phyloP scores from a whole-genome alignment of 2,113 vertebrate species.

The Cottus gobio region DNA sequence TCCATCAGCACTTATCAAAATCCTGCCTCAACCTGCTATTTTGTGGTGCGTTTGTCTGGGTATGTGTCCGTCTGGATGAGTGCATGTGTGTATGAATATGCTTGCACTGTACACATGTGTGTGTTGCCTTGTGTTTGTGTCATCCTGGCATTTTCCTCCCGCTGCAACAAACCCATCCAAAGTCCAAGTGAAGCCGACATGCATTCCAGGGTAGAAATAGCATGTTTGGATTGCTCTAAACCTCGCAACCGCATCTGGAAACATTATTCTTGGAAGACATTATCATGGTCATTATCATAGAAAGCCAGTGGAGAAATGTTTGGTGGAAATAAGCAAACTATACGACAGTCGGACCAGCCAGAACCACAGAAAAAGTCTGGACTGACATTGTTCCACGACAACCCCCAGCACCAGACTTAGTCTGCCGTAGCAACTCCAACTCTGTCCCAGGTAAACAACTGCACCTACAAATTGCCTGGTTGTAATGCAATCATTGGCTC shows the following conservation, averaged over 20 bases:
- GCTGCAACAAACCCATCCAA: slow-evolving; percentile 55
- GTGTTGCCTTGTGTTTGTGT: slow-evolving; percentile 52
- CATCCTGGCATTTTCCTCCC: slow-evolving; percentile 59
- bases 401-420: slow-evolving; percentile 11
- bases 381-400: slow-evolving; percentile 41
- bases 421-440: background rate
- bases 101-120: slow-evolving; percentile 11
- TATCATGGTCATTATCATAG: slow-evolving; percentile 75
- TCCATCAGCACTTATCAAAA: slow-evolving; percentile 76
- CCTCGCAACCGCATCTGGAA: slow-evolving; percentile 80
- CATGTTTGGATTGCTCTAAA: slow-evolving; percentile 71
- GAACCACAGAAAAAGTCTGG: slow-evolving; percentile 60
- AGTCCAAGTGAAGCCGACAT: slow-evolving; percentile 46
- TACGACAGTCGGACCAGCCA: slow-evolving; percentile 54
- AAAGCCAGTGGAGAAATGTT: slow-evolving; percentile 68
- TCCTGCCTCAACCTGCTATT: slow-evolving; percentile 62
- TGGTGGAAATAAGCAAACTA: slow-evolving; percentile 58
- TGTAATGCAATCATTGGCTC: background rate
- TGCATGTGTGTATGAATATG: slow-evolving; percentile 20
- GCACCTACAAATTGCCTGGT: background rate
- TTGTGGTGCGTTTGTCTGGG: slow-evolving; percentile 54
- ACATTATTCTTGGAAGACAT: slow-evolving; percentile 79
- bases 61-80: slow-evolving; percentile 22
- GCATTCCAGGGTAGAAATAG: slow-evolving; percentile 74
- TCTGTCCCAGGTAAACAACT: slow-evolving; percentile 19